phyloP scores from a whole-genome alignment of 2,113 vertebrate genomes.

The Coryphaenoides rupestris region DNA sequence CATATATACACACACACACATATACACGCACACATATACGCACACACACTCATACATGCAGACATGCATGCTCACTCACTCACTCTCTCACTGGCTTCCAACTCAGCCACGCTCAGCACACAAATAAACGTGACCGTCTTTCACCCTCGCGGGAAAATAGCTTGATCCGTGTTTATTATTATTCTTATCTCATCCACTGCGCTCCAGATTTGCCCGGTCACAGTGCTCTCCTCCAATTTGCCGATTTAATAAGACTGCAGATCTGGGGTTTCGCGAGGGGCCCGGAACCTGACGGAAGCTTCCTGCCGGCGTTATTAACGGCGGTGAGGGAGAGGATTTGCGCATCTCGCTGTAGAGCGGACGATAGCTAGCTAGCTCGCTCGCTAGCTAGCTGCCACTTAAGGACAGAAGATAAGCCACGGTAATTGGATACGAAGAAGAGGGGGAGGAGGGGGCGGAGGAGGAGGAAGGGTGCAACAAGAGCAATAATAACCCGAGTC shows the following conservation, averaged over 20 bases:
- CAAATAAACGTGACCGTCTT: slow-evolving; percentile 13
- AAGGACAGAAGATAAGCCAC: slow-evolving; percentile 23
- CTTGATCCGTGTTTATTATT: slow-evolving; percentile 2
- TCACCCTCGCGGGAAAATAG: not conserved
- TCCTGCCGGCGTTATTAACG: slow-evolving; percentile 44
- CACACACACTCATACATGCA: slow-evolving; percentile 2
- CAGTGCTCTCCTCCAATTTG: not conserved
- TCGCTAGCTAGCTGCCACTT: too few species aligned
- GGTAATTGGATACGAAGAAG: slow-evolving; percentile 18
- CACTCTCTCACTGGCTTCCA: slow-evolving; percentile 8
- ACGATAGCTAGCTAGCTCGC: slow-evolving; percentile 49
- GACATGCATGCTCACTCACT: not conserved
- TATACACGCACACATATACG: slow-evolving; percentile 5
- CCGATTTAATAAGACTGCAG: not conserved
- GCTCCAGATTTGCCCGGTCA: not conserved
- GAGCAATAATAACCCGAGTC: too few species aligned
- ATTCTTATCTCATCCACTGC: not conserved
- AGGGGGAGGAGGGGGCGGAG: too few species aligned
- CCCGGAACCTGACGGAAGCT: slow-evolving; percentile 23
- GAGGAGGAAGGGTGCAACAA: slow-evolving; percentile 3
- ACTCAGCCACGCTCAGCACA: not conserved
- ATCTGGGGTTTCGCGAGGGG: slow-evolving; percentile 25
- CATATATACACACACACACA: slow-evolving; percentile 5
- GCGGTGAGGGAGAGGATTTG: slow-evolving; percentile 15
- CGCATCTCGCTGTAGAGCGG: not conserved